Conservation (phyloP, 2,113 vertebrate genomes). For the Malaclemys terrapin region DNA sequence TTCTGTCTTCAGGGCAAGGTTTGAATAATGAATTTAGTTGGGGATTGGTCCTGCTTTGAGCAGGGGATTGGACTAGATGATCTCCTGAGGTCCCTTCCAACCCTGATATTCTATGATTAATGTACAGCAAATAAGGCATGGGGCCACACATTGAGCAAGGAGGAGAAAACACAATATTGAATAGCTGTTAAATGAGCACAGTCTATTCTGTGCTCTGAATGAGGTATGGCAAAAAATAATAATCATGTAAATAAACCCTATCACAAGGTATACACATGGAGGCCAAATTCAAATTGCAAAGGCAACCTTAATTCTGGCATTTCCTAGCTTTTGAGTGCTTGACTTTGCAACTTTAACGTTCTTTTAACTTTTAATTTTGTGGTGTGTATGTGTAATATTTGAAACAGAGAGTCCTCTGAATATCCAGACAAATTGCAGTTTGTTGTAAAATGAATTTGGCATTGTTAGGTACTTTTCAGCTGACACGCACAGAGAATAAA, state of each 20-base stretch:
- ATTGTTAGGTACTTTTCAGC: not conserved
- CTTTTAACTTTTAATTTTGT: not conserved
- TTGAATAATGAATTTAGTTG: not conserved
- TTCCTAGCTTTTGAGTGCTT: not conserved
- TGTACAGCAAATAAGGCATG: too few species aligned
- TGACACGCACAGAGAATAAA: not conserved
- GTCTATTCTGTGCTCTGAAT: not conserved
- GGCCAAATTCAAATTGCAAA: not conserved
- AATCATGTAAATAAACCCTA: not conserved
- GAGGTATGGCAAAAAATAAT: not conserved
- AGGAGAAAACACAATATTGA: not conserved
- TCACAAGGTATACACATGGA: not conserved
- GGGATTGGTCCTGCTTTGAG: too few species aligned
- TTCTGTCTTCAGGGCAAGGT: not conserved
- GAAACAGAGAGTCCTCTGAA: not conserved
- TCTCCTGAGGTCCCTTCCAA: too few species aligned
- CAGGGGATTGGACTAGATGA: too few species aligned
- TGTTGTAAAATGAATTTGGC: too few species aligned
- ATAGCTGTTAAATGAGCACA: not conserved
- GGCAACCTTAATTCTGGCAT: not conserved
- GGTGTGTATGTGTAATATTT: not conserved
- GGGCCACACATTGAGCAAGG: fast-evolving
- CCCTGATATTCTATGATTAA: too few species aligned
- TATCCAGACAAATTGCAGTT: too few species aligned
- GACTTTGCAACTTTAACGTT: not conserved